phyloP scores from a whole-genome alignment of 2,888 invertebrate species.

The Eudemis profundana region DNA sequence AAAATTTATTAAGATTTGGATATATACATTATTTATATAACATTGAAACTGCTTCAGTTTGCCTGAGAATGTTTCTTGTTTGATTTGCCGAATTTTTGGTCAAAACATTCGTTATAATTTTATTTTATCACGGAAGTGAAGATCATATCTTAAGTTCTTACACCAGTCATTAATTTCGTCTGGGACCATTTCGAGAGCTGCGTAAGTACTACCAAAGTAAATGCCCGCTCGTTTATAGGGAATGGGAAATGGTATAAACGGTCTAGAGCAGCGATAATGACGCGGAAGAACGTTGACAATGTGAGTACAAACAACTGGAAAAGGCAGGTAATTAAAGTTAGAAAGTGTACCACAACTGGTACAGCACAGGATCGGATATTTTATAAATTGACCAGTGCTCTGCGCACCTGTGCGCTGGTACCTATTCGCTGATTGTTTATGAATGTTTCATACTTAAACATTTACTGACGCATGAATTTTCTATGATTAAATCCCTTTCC shows the following conservation, averaged over 20 bases:
- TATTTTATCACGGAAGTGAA: no score
- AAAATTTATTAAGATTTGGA: no score
- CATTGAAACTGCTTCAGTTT: no score
- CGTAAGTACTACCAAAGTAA: constrained; percentile 24
- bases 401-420: constrained; percentile 57
- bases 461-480: no score
- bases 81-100: no score
- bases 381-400: constrained; percentile 68
- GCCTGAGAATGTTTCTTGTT: no score
- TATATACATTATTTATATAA: no score
- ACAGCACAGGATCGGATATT: constrained; percentile 66
- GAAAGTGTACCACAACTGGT: constrained; percentile 72
- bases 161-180: background rate
- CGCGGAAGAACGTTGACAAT: constrained; percentile 74
- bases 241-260: constrained; percentile 41
- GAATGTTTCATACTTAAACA: no score
- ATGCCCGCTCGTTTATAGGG: constrained; percentile 32
- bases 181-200: constrained; percentile 4
- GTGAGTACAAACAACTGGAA: constrained; percentile 67
- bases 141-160: background rate
- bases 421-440: constrained; percentile 40
- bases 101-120: no score
- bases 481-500: no score
- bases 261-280: constrained; percentile 64
- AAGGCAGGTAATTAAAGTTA: constrained; percentile 74